Conservation (phyloP, 2,888 invertebrate species). For the Choreutis nemorana region DNA sequence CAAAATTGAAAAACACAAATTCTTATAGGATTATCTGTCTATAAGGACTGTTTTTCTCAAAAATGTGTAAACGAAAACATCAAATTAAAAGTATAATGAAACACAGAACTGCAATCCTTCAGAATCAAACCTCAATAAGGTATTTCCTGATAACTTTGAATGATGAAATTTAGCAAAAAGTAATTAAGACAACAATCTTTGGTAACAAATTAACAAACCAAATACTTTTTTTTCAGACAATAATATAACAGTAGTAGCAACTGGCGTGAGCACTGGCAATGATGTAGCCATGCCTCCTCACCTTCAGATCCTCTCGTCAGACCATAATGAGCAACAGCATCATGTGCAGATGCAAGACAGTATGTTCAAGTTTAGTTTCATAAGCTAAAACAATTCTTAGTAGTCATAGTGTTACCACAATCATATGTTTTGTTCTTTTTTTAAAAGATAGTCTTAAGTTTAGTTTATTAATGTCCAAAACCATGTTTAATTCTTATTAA, state of each 20-base stretch:
- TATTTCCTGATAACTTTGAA: too few relatives aligned
- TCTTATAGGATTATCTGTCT: too few relatives aligned
- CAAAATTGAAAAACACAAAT: too few relatives aligned
- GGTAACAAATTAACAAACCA: background rate
- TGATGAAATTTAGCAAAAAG: too few relatives aligned
- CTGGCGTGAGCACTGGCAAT: conserved; percentile 42
- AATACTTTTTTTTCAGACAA: conserved; percentile 32
- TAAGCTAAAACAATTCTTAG: background rate
- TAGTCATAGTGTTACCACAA: background rate
- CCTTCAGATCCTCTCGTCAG: conserved; percentile 52
- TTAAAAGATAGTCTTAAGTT: too few relatives aligned
- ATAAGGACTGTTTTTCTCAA: too few relatives aligned
- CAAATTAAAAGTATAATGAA: too few relatives aligned
- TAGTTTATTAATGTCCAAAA: too few relatives aligned
- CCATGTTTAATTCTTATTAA: too few relatives aligned
- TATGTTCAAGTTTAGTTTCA: conserved; percentile 20
- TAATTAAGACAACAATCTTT: background rate
- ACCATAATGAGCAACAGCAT: conserved; percentile 35
- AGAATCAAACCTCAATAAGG: too few relatives aligned
- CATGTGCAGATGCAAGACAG: conserved; percentile 54
- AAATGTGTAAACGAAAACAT: too few relatives aligned
- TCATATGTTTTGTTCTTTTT: conserved; percentile 3
- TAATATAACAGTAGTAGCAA: conserved; percentile 66
- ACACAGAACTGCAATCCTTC: too few relatives aligned
- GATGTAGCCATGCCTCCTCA: conserved; percentile 57